These are phyloP conservation scores for Micropoecilia bifurca DNA, from an alignment of 2,797 vertebrate species.

Conservation along the genomic window DNA sequence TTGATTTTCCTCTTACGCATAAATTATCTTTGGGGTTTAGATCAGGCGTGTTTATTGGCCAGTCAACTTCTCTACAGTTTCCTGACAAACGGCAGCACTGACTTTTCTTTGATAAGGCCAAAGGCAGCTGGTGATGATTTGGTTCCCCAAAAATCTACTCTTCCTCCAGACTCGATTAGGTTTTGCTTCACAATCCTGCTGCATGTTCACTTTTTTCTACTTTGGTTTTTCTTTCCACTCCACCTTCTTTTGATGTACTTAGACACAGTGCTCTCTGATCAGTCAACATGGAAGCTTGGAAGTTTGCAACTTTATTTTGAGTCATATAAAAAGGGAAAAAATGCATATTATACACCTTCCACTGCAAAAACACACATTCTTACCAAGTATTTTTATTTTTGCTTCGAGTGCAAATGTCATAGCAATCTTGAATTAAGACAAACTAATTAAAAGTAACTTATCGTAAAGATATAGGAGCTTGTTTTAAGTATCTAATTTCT, in stretches of 20 bases:
- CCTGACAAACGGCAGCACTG: neutral
- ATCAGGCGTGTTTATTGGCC: neutral
- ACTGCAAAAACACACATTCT: too few species aligned
- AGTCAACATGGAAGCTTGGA: neutral
- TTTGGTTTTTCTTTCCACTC: neutral
- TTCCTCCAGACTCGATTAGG: neutral
- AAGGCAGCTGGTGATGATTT: neutral
- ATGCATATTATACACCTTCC: too few species aligned
- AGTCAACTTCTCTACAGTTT: neutral
- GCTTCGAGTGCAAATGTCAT: too few species aligned
- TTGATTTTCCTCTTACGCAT: neutral
- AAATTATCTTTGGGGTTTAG: neutral
- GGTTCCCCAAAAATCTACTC: neutral
- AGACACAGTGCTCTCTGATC: neutral
- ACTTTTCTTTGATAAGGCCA: neutral
- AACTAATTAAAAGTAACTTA: too few species aligned
- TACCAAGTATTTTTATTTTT: too few species aligned
- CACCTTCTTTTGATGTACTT: neutral
- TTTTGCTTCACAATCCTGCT: neutral
- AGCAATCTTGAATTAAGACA: too few species aligned
- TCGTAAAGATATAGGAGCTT: too few species aligned
- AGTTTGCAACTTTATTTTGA: too few species aligned
- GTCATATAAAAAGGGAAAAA: too few species aligned
- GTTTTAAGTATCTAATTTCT: too few species aligned
- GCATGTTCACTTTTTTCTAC: neutral